Conservation (phyloP, 2,888 invertebrate genomes). For the Drosophila neonasuta region DNA sequence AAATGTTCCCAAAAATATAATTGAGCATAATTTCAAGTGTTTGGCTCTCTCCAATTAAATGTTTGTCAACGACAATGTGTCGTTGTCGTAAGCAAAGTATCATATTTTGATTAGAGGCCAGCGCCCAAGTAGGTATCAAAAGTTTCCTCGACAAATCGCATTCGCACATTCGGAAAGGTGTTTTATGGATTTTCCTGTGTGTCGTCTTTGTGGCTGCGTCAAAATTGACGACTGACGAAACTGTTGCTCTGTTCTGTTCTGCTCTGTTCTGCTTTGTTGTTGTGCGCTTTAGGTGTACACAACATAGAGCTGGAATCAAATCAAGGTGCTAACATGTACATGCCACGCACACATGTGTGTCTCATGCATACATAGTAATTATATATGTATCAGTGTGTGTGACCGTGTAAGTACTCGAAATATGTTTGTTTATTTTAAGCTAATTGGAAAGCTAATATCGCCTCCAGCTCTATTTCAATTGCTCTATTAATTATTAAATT, state of each 20-base stretch:
- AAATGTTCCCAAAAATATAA: constrained; percentile 18
- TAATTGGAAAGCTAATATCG: constrained; percentile 34
- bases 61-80: constrained; percentile 3
- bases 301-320: constrained; percentile 28
- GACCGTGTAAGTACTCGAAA: constrained; percentile 5
- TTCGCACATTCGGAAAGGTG: constrained; percentile 42
- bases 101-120: constrained; percentile 43
- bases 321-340: constrained; percentile 14
- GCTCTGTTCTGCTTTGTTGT: constrained; percentile 50
- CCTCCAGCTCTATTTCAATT: constrained; percentile 19
- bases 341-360: constrained; percentile 1
- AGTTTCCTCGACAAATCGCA: constrained; percentile 35
- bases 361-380: neutral
- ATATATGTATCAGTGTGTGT: neutral
- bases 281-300: constrained; percentile 51
- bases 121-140: constrained; percentile 57
- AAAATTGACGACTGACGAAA: constrained; percentile 44
- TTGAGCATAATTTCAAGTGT: constrained; percentile 13
- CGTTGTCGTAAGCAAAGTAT: constrained; percentile 1
- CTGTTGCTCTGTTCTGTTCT: constrained; percentile 68
- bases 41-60: neutral
- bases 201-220: constrained; percentile 42
- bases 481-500: constrained; percentile 40
- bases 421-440: constrained; percentile 31
- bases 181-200: constrained; percentile 59